Evolutionary conservation across 2,113 vertebrate species (phyloP).

Genomic region (Eulemur rufifrons): DNA sequence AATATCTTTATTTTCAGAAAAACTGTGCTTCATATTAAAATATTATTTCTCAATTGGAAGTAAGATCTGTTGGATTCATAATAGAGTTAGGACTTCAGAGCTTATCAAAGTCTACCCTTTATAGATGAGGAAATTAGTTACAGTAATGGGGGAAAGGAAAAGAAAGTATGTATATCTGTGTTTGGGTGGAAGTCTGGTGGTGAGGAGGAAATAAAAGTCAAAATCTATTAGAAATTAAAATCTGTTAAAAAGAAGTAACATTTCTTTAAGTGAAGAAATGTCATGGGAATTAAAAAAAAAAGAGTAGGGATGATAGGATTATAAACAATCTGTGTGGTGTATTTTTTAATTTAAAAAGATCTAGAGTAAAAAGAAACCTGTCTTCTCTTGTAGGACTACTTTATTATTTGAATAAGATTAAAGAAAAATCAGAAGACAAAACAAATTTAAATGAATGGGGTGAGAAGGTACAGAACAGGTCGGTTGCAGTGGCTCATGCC

Average conservation of each 20-base stretch:
- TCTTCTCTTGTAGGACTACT: not conserved
- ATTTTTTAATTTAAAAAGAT: constrained; percentile 31
- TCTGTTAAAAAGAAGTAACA: not conserved
- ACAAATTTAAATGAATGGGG: constrained; percentile 13
- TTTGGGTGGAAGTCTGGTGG: constrained; percentile 4
- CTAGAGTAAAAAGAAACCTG: not conserved
- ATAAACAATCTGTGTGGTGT: not conserved
- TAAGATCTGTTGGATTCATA: not conserved
- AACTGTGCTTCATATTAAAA: not conserved
- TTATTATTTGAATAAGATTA: constrained; percentile 23
- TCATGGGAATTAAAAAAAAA: not conserved
- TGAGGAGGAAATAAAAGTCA: constrained; percentile 24
- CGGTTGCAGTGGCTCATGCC: too few relatives aligned
- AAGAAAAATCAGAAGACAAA: constrained; percentile 24
- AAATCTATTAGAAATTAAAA: constrained; percentile 36
- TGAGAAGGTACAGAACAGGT: not conserved
- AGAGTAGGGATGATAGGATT: not conserved
- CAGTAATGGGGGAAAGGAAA: not conserved
- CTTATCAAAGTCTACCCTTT: not conserved
- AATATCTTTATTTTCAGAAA: constrained; percentile 44
- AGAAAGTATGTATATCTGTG: not conserved
- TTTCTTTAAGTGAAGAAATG: constrained; percentile 1
- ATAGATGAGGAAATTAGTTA: not conserved
- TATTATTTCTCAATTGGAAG: constrained; percentile 5
- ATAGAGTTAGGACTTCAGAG: not conserved